A percentile compares a stretch with the other conserved stretches of the same genome.
These are phyloP conservation scores for Cheilosia impressa DNA, from an alignment of 2,888 invertebrate genomes.

Conservation along the genomic window DNA sequence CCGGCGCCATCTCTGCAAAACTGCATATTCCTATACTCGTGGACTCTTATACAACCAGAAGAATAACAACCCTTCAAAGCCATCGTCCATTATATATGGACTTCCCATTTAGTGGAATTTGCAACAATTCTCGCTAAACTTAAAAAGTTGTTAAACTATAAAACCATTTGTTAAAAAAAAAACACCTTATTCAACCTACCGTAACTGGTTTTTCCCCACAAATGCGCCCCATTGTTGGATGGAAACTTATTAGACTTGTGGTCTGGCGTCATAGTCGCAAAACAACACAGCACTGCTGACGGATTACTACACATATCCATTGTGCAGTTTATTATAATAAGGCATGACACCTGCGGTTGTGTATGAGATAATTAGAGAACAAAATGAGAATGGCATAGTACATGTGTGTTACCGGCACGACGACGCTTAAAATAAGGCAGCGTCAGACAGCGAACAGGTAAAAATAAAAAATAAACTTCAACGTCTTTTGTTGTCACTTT, in stretches of 20 bases:
- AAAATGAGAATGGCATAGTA: slow-evolving; percentile 4
- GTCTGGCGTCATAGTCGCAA: slow-evolving; percentile 11
- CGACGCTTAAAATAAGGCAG: no score
- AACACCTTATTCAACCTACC: slow-evolving; percentile 7
- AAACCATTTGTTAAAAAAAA: slow-evolving; percentile 28
- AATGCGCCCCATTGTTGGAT: slow-evolving; percentile 25
- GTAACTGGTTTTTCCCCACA: slow-evolving; percentile 32
- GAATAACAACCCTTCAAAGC: no score
- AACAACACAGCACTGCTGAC: neutral
- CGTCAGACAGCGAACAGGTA: neutral
- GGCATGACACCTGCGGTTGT: slow-evolving; percentile 36
- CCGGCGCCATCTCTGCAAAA: no score
- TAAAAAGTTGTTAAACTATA: slow-evolving; percentile 10
- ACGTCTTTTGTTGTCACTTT: slow-evolving; percentile 3
- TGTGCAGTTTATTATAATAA: slow-evolving; percentile 26
- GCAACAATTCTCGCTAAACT: no score
- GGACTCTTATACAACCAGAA: no score
- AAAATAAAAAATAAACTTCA: slow-evolving; percentile 12
- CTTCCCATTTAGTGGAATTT: no score
- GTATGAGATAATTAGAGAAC: slow-evolving; percentile 28
- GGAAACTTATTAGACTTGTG: slow-evolving; percentile 6
- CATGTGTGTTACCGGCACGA: neutral
- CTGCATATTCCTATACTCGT: no score
- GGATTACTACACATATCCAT: slow-evolving; percentile 19
- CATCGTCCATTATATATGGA: no score